Evolutionary conservation across 2,888 invertebrate species (phyloP).

Genomic region (Coelinius sp.): DNA sequence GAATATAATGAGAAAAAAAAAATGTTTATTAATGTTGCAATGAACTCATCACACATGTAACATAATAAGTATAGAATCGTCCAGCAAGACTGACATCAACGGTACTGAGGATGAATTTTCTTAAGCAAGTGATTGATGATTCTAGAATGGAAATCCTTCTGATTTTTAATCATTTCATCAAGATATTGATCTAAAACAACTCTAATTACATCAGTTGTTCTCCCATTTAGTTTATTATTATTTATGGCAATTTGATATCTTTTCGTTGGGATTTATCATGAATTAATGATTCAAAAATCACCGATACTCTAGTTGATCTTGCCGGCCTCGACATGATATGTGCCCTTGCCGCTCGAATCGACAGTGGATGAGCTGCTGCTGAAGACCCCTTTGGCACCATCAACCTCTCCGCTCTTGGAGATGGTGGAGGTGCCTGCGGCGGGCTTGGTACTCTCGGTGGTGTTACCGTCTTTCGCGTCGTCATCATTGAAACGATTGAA

Average conservation of each 20-base stretch:
- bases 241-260: background rate
- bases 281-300: background rate
- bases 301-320: constrained; percentile 55
- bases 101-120: background rate
- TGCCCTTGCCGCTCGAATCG: constrained; percentile 72
- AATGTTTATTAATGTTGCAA: background rate
- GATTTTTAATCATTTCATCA: background rate
- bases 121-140: background rate
- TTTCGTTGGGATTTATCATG: background rate
- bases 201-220: background rate
- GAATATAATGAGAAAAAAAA: background rate
- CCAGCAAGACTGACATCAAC: background rate
- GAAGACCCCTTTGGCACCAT: constrained; percentile 71
- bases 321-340: constrained; percentile 72
- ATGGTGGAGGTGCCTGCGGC: background rate
- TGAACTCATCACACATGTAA: background rate
- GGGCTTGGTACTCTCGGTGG: constrained; percentile 50
- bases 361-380: constrained; percentile 71
- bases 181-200: background rate
- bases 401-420: constrained; percentile 66
- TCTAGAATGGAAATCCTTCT: background rate
- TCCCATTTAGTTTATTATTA: background rate
- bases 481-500: background rate
- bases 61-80: background rate
- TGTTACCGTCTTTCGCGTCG: background rate